Evolutionary conservation across 2,888 invertebrate species (phyloP), one percentile per base, ranked within the genome.

Genomic region (Pandemis cinnamomeana): DNA sequence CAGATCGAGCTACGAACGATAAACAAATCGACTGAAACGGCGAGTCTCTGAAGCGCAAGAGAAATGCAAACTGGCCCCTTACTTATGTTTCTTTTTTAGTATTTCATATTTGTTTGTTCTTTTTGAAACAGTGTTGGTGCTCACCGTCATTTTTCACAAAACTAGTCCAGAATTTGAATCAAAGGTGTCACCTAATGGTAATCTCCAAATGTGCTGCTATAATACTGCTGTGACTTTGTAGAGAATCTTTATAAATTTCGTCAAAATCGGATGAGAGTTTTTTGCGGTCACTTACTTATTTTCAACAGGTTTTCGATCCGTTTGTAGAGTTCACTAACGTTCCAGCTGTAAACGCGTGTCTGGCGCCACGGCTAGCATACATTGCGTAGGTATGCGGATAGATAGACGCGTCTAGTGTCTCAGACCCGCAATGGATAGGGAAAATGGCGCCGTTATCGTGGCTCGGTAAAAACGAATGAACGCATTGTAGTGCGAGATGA

Each of bases 1-100:
- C 46, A 67, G 70, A 42, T 48, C 5, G 67, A 20, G 36, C 8
- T 44, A n/a, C 71, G 13, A 51, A 46, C 10, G 66, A 48, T 58
- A 71, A 58, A 71, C 58, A 48, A 71, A 60, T 66, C 3, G 58
- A 71, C 44, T 66, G 13, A 11, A 66, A 46, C 58, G 5, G 41
- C 15, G 27, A 36, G 36, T 55, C 36, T 46, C 46, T 6, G 15
- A 63, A 64, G 13, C 51, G 70, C 64, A 71, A 64, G 58, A 41
- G 48, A 71, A 71, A 62, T 58, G 64, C 58, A 58, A 71, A 64
- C 55, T 41, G 0, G 55, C 0, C 55, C 0, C 55, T 53, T 53
- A 7, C 8, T 53, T 53, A 15, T 15, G 7, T 11, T 58, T 27
- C 11, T 36, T 10, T 53, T 55, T 15, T 7, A 11, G 20, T 55